Conservation (phyloP, 2,797 vertebrate genomes). For the Lagocephalus sceleratus region DNA sequence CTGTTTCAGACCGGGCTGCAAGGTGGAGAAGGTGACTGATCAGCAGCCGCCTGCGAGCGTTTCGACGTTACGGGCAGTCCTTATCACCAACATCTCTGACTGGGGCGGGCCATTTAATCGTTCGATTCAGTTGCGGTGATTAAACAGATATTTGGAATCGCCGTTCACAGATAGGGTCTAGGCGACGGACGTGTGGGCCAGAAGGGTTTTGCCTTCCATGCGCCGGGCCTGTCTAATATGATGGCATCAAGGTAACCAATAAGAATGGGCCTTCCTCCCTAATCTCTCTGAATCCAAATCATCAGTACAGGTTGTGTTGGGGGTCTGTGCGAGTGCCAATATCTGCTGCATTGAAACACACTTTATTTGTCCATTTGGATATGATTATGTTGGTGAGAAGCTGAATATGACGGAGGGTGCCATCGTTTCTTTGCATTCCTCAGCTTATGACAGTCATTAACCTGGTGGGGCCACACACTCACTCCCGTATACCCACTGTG, state of each 20-base stretch:
- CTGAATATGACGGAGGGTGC: background rate
- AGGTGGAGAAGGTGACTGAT: constrained; percentile 41
- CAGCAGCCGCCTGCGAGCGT: constrained; percentile 11
- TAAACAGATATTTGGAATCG: background rate
- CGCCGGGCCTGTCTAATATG: constrained; percentile 46
- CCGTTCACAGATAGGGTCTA: constrained; percentile 16
- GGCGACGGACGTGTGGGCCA: constrained; percentile 43
- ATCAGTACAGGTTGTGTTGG: background rate
- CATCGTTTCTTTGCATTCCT: background rate
- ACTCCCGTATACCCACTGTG: background rate
- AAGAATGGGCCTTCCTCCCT: constrained; percentile 27
- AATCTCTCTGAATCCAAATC: constrained; percentile 37
- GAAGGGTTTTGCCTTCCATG: constrained; percentile 33
- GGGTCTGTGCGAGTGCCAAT: background rate
- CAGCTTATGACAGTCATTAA: background rate
- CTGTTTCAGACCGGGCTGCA: constrained; percentile 32
- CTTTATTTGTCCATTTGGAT: constrained; percentile 9
- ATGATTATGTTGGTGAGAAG: constrained; percentile 3
- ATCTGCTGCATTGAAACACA: constrained; percentile 1
- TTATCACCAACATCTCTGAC: constrained; percentile 28
- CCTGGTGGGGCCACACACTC: background rate
- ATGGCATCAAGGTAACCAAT: constrained; percentile 64
- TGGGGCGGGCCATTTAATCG: constrained; percentile 6
- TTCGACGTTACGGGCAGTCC: constrained; percentile 28
- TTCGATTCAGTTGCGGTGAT: background rate